These are phyloP conservation scores for Corythornis vintsioides DNA, from an alignment of 2,113 vertebrate species.

Conservation along the genomic window DNA sequence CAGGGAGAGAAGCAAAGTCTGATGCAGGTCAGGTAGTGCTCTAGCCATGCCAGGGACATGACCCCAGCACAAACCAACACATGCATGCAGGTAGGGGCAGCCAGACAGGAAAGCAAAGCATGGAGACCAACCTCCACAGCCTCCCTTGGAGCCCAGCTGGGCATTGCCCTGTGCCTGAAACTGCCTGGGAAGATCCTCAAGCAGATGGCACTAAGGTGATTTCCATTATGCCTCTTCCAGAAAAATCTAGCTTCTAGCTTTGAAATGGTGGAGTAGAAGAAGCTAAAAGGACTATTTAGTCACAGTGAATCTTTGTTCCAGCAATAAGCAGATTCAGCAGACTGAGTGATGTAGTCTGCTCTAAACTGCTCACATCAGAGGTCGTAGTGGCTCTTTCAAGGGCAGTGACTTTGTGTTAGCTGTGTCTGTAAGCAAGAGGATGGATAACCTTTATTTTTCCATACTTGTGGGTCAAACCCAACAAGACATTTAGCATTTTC, in stretches of 20 bases:
- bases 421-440: neutral
- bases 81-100: neutral
- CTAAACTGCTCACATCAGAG: neutral
- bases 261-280: neutral
- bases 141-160: neutral
- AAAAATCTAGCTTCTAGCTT: conserved; percentile 1
- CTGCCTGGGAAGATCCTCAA: neutral
- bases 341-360: neutral
- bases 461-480: neutral
- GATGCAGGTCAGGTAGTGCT: neutral
- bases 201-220: neutral
- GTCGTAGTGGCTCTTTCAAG: conserved; percentile 13
- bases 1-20: neutral
- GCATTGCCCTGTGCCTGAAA: neutral
- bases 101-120: neutral
- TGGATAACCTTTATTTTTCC: neutral
- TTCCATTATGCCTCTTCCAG: neutral
- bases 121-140: neutral
- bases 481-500: neutral
- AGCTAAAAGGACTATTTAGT: neutral
- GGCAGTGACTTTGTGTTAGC: neutral
- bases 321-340: conserved; percentile 20
- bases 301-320: conserved; percentile 9
- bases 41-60: fast-evolving
- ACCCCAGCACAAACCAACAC: neutral